Evolutionary conservation across 2,113 vertebrate species (phyloP).

Genomic region (Odontophorus gujanensis): DNA sequence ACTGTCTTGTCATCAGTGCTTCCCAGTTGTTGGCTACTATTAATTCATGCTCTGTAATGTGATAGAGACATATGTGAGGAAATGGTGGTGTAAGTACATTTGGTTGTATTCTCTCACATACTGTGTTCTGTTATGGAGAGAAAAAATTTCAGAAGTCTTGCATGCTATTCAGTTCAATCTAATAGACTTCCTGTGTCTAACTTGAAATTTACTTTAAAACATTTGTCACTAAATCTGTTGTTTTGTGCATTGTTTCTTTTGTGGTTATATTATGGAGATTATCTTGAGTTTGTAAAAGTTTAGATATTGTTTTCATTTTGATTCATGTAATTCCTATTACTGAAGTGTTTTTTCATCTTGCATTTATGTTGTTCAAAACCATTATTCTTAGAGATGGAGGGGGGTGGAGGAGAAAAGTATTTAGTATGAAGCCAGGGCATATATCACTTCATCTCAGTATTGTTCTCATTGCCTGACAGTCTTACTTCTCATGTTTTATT

Average conservation of each 20-base stretch:
- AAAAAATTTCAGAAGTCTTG: not conserved
- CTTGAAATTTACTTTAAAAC: constrained; percentile 1
- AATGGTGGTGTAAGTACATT: not conserved
- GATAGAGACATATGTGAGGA: constrained; percentile 4
- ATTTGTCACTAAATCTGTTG: not conserved
- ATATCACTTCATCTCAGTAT: not conserved
- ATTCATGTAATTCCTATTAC: not conserved
- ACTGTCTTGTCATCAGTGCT: not conserved
- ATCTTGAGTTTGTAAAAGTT: not conserved
- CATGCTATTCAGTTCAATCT: not conserved
- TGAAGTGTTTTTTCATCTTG: constrained; percentile 16
- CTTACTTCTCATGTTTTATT: constrained; percentile 28
- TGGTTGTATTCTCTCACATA: not conserved
- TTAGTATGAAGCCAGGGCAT: not conserved
- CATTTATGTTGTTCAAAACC: not conserved
- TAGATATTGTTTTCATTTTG: not conserved
- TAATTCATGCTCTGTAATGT: not conserved
- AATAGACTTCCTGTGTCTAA: constrained; percentile 9
- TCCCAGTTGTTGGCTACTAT: not conserved
- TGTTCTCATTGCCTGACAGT: not conserved
- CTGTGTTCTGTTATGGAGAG: not conserved
- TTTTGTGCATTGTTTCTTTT: constrained; percentile 1
- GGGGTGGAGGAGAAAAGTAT: not conserved
- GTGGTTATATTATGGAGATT: not conserved
- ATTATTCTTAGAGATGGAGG: not conserved